Base-by-base conservation (phyloP, 2,113 vertebrate genomes). In the Cyanoderma ruficeps region DNA sequence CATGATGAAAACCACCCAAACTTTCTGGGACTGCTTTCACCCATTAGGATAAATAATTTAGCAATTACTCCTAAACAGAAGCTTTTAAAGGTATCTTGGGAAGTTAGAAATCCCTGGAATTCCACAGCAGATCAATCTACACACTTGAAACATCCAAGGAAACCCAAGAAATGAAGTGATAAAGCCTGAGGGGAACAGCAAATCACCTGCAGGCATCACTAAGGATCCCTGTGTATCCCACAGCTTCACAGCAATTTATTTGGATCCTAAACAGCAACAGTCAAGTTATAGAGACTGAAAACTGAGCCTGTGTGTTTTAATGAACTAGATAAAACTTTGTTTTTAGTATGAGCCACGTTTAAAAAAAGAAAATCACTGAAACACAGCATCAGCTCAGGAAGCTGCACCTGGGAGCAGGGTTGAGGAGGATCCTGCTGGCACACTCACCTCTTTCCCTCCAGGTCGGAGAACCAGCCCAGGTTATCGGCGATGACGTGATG, bases 401-500 rank as follows among this genome's bases (percentile, higher is more conserved):
- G 41, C 24, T 39, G 60, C 44, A 19, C 2, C 6, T 1, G 4
- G 5, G 44, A 60, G 69, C 60, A 12, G 39, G 28, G 3, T 25
- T 5, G 23, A 5, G 64, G 8, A 42, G 3, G 35, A 17, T 4
- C 2, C 39, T 10, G 87, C 39, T 10, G 87, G 61, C 47, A 55
- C 41, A 17, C 87, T 41, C 64, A 83, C 87, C 71, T 90, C 92
- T 99, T 99, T 2, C 99, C 99, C 2, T 98, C 81, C 94, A 99
- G 97, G 75, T 99, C 99, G 0, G 99, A 99, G 91, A 99, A 99
- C 99, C 99, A 99, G 41, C 97, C 95, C 75, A 99, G 97, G 97
- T 99, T 99, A 79, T 99, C 99, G 2, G 99, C 99, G 5, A 99
- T 99, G 65, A 99, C 96, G 17, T 99, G 99, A 71, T 99, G 99